phyloP scores from a whole-genome alignment of 2,797 vertebrate species.

The Toxotes lorentzi region DNA sequence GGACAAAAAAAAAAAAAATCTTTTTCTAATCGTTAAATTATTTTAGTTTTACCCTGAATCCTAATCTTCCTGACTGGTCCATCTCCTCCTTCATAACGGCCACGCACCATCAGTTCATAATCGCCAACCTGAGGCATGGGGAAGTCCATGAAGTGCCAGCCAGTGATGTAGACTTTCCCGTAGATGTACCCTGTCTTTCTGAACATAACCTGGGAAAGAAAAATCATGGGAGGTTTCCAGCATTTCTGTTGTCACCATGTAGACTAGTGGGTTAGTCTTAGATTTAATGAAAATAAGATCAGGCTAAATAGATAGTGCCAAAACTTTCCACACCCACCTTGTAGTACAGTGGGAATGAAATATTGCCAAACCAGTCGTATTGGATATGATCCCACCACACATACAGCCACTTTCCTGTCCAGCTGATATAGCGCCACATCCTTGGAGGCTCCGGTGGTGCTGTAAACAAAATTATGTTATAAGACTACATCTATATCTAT shows the following conservation, averaged over 20 bases:
- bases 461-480: slow-evolving; percentile 66
- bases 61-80: slow-evolving; percentile 94
- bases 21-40: background rate
- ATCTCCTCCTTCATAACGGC: slow-evolving; percentile 97
- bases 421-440: slow-evolving; percentile 90
- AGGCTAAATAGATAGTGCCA: background rate
- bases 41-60: slow-evolving; percentile 87
- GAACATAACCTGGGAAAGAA: slow-evolving; percentile 89
- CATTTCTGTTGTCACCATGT: background rate
- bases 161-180: slow-evolving; percentile 93
- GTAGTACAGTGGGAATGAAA: slow-evolving; percentile 96
- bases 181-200: slow-evolving; percentile 94
- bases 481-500: background rate
- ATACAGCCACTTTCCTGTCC: slow-evolving; percentile 87
- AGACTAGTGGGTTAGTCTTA: background rate
- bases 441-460: slow-evolving; percentile 93
- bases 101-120: slow-evolving; percentile 94
- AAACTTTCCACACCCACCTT: slow-evolving; percentile 84
- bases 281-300: background rate
- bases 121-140: slow-evolving; percentile 94
- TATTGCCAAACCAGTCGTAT: slow-evolving; percentile 90
- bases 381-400: slow-evolving; percentile 97
- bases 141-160: slow-evolving; percentile 95
- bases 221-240: background rate
- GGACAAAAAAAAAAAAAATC: background rate